A percentile compares a stretch with the other conserved stretches of the same genome.
Conservation (phyloP, 2,888 invertebrate genomes). For the Leptinotarsa juncta region DNA sequence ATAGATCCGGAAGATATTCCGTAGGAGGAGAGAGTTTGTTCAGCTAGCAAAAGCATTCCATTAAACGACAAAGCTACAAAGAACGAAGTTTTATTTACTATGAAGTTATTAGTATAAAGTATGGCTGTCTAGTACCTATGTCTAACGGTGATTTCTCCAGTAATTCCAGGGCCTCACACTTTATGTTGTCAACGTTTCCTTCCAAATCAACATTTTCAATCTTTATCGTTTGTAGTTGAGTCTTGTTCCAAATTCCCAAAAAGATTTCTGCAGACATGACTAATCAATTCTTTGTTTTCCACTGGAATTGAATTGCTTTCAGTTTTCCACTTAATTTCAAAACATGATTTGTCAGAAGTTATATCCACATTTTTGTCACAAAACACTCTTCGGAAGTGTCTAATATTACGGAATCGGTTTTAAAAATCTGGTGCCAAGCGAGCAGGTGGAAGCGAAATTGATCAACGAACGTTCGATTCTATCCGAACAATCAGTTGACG, state of each 20-base stretch:
- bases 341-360: no score
- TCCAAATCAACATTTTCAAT: slow-evolving; percentile 73
- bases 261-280: slow-evolving; percentile 15
- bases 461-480: no score
- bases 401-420: no score
- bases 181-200: slow-evolving; percentile 72
- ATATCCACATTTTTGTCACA: no score
- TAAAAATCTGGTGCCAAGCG: no score
- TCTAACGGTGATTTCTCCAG: slow-evolving; percentile 28
- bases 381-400: no score
- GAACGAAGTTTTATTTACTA: neutral
- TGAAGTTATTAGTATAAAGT: neutral
- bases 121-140: neutral
- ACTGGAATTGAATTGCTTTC: no score
- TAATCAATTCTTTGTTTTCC: neutral
- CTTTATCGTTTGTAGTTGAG: slow-evolving; percentile 66
- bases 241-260: slow-evolving; percentile 21
- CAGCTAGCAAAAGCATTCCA: slow-evolving; percentile 77
- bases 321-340: neutral
- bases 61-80: slow-evolving; percentile 76
- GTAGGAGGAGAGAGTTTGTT: slow-evolving; percentile 71
- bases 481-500: no score
- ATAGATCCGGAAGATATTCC: slow-evolving; percentile 72
- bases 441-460: no score
- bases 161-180: slow-evolving; percentile 53